phyloP scores from a whole-genome alignment of 2,888 invertebrate species.

The Aphidius colemani region DNA sequence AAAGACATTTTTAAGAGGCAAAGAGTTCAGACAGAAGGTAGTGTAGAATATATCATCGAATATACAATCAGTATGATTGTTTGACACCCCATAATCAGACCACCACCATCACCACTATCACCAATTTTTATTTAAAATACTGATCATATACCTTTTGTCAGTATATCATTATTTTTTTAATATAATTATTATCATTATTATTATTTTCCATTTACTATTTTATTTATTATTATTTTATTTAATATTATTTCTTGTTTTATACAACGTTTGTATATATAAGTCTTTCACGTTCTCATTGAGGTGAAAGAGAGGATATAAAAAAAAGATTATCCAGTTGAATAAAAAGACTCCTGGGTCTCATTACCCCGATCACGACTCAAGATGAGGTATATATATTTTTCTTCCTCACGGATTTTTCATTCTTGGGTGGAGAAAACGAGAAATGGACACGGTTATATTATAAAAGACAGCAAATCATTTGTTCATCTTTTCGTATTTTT shows the following conservation, averaged over 20 bases:
- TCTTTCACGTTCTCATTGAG: background rate
- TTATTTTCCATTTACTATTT: constrained; percentile 2
- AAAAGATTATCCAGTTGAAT: background rate
- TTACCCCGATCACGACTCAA: constrained; percentile 59
- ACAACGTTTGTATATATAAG: too few relatives aligned
- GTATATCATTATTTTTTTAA: constrained; percentile 29
- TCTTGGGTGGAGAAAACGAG: constrained; percentile 44
- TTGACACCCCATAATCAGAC: constrained; percentile 61
- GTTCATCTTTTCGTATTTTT: constrained; percentile 34
- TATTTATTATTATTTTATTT: constrained; percentile 23
- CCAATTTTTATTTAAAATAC: constrained; percentile 32
- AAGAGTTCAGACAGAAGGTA: constrained; percentile 19
- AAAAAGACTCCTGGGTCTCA: constrained; percentile 51
- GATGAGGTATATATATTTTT: constrained; percentile 43
- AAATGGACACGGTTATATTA: constrained; percentile 57
- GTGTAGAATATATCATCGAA: constrained; percentile 40
- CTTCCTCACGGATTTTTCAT: constrained; percentile 16
- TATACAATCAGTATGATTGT: constrained; percentile 60
- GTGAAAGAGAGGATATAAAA: background rate
- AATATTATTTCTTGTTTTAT: constrained; percentile 20
- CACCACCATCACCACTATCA: constrained; percentile 42
- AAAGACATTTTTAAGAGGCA: too few relatives aligned
- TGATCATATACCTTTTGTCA: constrained; percentile 28
- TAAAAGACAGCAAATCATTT: constrained; percentile 49
- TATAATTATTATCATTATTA: constrained; percentile 2